phyloP scores from a whole-genome alignment of 2,113 vertebrate genomes.

The Myotis lucifugus region DNA sequence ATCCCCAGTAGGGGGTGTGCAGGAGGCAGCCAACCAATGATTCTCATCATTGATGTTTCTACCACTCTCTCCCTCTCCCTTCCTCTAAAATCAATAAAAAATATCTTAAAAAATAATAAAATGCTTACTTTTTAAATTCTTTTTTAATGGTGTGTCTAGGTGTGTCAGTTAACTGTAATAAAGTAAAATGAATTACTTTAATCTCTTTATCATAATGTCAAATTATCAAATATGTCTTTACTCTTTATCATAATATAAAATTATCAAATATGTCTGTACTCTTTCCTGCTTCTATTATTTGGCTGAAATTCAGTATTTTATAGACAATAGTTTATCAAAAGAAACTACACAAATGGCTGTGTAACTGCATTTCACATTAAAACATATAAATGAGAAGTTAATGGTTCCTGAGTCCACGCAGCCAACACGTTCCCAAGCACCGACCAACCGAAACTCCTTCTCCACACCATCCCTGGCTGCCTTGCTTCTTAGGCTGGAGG shows the following conservation, averaged over 20 bases:
- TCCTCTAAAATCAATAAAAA: too few relatives aligned
- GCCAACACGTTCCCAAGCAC: too few relatives aligned
- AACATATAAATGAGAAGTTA: background rate
- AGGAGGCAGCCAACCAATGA: too few relatives aligned
- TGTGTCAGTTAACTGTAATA: background rate
- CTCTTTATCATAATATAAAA: background rate
- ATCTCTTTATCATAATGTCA: background rate
- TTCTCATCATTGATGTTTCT: too few relatives aligned
- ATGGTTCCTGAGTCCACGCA: background rate
- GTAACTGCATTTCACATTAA: background rate
- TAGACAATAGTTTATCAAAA: background rate
- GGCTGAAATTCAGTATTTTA: background rate
- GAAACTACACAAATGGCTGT: background rate
- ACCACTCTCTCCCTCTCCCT: too few relatives aligned
- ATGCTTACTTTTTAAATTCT: background rate
- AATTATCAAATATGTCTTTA: background rate
- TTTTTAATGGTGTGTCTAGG: background rate
- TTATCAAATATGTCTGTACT: background rate
- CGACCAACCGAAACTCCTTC: too few relatives aligned
- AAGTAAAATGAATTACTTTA: background rate
- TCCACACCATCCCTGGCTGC: fast-evolving
- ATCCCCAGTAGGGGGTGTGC: too few relatives aligned
- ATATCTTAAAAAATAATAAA: background rate
- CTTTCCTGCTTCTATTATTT: background rate
- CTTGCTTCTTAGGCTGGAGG: fast-evolving